Evolutionary conservation across 1,140 invertebrate species (phyloP), one percentile per base, ranked within the genome.

Genomic region (Popillia japonica): DNA sequence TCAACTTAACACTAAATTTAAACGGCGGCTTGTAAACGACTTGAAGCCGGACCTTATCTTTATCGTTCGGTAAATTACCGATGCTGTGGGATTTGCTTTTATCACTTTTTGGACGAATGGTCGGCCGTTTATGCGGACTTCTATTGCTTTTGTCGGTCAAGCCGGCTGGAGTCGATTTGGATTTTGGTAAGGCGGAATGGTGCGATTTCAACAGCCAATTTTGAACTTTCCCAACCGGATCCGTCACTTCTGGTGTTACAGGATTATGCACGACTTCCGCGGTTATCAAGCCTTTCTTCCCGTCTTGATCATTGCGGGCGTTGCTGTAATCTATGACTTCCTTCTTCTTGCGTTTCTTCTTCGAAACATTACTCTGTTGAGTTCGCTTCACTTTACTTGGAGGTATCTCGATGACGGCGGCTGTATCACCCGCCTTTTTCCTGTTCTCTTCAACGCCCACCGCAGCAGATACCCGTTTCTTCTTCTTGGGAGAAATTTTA

Each of bases 21-120:
- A 96, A 96, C 0, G 94, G 94, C 40, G 94, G 94, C 83, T 95
- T 95, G 84, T 95, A 96, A 6, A 95, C 93, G 1, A 96, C 94
- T 85, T 96, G 94, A 9, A 96, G 86, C 73, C 94, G 91, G 0
- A 93, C 91, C 77, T 93, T 91, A 82, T 94, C 90, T 73, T 90
- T 90, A 78, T 90, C 89, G 73, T 87, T 87, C 6, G 88, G 87
- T 55, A 90, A 79, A 79, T 87, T 84, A 42, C 84, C 83, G 34
- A 85, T 80, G 80, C 85, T 87, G 78, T 84, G 83, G 44, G 85
- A 82, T 84, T 90, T 90, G 77, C 86, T 86, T 41, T 85, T 84
- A 23, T 85, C 84, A 11, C 81, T 81, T 85, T 88, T 64, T 81
- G 83, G 34, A 82, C 81, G 81, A 84, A 86, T 82, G 84, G 85